Conservation (phyloP, 2,888 invertebrate species). For the Dasysyrphus albostriatus region DNA sequence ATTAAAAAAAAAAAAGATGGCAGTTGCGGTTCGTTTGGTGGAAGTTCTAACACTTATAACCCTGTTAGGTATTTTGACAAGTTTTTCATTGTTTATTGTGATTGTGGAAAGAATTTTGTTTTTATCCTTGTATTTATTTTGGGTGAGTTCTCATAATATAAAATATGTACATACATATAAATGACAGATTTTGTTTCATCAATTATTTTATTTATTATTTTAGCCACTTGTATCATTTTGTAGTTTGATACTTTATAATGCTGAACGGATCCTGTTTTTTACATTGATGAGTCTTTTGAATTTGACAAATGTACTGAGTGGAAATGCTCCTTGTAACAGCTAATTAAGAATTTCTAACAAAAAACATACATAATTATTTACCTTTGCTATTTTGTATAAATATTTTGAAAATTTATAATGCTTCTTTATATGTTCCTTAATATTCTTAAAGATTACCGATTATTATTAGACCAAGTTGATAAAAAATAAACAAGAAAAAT, state of each 20-base stretch:
- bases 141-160: conserved; percentile 50
- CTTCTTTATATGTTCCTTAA: too few relatives aligned
- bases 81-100: conserved; percentile 69
- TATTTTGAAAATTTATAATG: too few relatives aligned
- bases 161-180: too few relatives aligned
- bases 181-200: neutral
- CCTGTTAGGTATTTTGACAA: conserved; percentile 65
- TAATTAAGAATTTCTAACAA: neutral
- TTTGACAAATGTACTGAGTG: conserved; percentile 41
- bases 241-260: conserved; percentile 30
- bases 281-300: conserved; percentile 53
- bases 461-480: too few relatives aligned
- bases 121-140: conserved; percentile 34
- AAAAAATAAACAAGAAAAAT: too few relatives aligned
- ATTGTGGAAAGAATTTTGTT: conserved; percentile 55
- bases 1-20: conserved; percentile 65
- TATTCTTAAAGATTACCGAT: too few relatives aligned
- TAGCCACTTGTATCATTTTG: conserved; percentile 56
- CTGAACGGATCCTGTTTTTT: conserved; percentile 54
- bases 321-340: conserved; percentile 10
- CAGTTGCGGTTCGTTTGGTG: conserved; percentile 75
- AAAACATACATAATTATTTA: neutral
- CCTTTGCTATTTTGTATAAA: neutral
- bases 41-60: conserved; percentile 74
- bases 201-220: neutral